Conservation (phyloP, 92 coral and sea anemone species). For the Phenganax stokvisi region DNA sequence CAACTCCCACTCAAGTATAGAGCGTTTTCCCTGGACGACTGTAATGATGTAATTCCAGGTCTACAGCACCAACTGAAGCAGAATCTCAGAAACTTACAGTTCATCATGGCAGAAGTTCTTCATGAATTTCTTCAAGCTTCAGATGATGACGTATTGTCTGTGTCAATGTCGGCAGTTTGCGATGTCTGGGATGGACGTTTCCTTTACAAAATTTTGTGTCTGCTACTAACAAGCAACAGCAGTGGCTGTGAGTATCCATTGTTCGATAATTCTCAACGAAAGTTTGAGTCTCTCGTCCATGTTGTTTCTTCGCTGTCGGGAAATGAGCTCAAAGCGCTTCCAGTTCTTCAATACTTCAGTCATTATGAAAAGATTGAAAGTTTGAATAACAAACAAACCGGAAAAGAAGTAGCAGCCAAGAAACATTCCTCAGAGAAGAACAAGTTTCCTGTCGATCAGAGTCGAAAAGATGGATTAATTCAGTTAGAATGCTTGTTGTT, state of each 20-base stretch:
- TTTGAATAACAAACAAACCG: not conserved
- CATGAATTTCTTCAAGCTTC: not conserved
- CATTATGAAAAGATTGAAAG: not conserved
- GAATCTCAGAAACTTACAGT: slow-evolving; percentile 15
- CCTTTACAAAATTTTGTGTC: not conserved
- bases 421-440: not conserved
- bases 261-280: not conserved
- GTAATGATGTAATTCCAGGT: not conserved
- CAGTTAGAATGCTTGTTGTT: slow-evolving; percentile 44
- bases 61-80: not conserved
- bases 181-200: slow-evolving; percentile 42
- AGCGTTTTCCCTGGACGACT: slow-evolving; percentile 35
- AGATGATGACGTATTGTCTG: not conserved
- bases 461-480: slow-evolving; percentile 38
- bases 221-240: slow-evolving; percentile 6
- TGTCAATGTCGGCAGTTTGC: slow-evolving; percentile 17
- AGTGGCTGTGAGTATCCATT: slow-evolving; percentile 5
- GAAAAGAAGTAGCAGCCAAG: slow-evolving; percentile 8
- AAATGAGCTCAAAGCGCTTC: slow-evolving; percentile 13
- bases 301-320: slow-evolving; percentile 17
- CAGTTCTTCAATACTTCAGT: not conserved
- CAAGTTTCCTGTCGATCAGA: not conserved
- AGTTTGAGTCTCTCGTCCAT: slow-evolving; percentile 25
- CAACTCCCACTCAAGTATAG: slow-evolving; percentile 50
- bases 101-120: slow-evolving; percentile 27